Evolutionary conservation across 2,113 vertebrate species (phyloP).

Genomic region (Megaceryle maxima): DNA sequence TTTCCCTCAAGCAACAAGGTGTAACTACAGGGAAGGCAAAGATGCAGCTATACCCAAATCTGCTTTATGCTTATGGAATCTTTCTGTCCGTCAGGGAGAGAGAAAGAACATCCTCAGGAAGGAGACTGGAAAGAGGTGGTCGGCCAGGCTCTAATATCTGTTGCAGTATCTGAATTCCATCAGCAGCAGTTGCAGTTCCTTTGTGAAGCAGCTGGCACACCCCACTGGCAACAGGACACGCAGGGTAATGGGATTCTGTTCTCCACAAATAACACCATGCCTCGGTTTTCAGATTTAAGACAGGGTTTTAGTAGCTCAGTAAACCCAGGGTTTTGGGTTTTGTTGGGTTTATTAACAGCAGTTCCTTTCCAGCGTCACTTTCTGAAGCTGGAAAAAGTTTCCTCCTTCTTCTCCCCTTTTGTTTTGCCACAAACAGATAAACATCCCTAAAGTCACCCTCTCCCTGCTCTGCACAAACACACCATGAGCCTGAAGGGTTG

Average conservation of each 20-base stretch:
- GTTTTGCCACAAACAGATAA: neutral
- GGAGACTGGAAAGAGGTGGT: neutral
- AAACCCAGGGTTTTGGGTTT: neutral
- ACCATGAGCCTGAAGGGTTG: neutral
- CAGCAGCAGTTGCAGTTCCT: neutral
- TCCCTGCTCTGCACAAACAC: neutral
- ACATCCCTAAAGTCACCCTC: neutral
- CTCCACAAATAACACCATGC: neutral
- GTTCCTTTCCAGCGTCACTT: neutral
- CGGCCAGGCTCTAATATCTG: neutral
- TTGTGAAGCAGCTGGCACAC: neutral
- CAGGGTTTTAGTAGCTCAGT: neutral
- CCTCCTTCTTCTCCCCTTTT: neutral
- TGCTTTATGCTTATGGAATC: neutral
- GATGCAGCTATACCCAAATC: neutral
- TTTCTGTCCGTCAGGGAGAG: no score
- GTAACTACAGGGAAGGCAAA: neutral
- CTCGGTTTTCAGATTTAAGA: neutral
- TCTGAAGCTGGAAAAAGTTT: neutral
- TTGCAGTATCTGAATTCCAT: neutral
- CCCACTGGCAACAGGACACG: neutral
- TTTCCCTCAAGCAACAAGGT: neutral
- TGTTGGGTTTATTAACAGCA: neutral
- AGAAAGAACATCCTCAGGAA: neutral
- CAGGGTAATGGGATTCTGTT: neutral